Percentiles rank a stretch among this genome's conserved stretches.
These are phyloP conservation scores for Drosophila nigritarsus DNA, from an alignment of 2,888 invertebrate species.

Conservation along the genomic window DNA sequence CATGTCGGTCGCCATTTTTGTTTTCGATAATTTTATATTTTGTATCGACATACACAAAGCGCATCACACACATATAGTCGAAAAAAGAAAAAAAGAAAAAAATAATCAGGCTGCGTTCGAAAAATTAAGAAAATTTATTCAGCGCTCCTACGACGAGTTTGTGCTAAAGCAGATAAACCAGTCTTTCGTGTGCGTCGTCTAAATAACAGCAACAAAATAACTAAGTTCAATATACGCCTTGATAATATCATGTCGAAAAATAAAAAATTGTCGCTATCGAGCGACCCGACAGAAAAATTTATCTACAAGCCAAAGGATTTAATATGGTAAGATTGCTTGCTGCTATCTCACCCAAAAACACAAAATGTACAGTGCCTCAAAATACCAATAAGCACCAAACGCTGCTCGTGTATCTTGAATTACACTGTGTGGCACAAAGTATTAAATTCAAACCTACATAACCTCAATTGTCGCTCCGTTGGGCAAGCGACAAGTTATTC, in stretches of 20 bases:
- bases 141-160: constrained; percentile 50
- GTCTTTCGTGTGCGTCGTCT: constrained; percentile 42
- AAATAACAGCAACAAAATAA: constrained; percentile 80
- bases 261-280: constrained; percentile 82
- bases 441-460: constrained; percentile 49
- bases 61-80: constrained; percentile 70
- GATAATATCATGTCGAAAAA: constrained; percentile 83
- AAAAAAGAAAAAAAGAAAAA: constrained; percentile 57
- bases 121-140: constrained; percentile 49
- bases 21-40: constrained; percentile 56
- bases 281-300: constrained; percentile 78
- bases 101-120: constrained; percentile 58
- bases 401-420: neutral
- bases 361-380: constrained; percentile 15
- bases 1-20: constrained; percentile 76
- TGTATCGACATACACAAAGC: constrained; percentile 60
- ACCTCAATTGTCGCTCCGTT: constrained; percentile 62
- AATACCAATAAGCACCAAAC: constrained; percentile 4
- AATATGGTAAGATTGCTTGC: constrained; percentile 78
- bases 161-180: constrained; percentile 24
- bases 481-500: constrained; percentile 38
- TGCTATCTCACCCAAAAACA: neutral
- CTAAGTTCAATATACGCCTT: constrained; percentile 81
- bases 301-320: constrained; percentile 83
- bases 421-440: constrained; percentile 16